Conservation (phyloP, 2,797 vertebrate genomes). For the Dermochelys coriacea region DNA sequence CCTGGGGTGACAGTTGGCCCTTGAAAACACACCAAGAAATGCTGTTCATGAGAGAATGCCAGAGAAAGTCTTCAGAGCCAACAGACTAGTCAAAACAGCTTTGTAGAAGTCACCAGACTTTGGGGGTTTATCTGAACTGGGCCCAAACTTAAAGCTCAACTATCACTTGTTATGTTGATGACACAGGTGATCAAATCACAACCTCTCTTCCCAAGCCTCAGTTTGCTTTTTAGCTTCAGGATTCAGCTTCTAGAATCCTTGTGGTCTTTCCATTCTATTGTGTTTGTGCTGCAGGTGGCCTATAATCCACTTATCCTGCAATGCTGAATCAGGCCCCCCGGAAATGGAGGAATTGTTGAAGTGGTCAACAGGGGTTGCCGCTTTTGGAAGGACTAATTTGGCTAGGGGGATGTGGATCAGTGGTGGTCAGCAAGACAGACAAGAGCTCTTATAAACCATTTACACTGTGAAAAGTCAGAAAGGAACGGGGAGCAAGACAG, state of each 20-base stretch:
- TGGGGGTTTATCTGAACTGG: neutral
- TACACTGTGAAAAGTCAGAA: neutral
- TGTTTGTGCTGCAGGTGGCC: neutral
- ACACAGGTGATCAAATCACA: rapidly evolving
- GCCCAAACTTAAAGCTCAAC: neutral
- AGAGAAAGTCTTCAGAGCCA: neutral
- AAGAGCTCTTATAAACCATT: neutral
- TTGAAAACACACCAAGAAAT: rapidly evolving
- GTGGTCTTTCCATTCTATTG: neutral
- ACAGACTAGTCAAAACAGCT: neutral
- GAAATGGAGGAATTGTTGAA: neutral
- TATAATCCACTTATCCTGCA: neutral
- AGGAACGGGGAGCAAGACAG: neutral
- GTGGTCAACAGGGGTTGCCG: neutral
- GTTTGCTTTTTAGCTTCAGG: neutral
- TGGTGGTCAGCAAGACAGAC: neutral
- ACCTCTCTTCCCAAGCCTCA: neutral
- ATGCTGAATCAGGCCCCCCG: neutral
- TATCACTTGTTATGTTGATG: neutral
- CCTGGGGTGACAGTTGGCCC: neutral
- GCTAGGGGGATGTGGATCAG: neutral
- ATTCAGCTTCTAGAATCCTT: neutral
- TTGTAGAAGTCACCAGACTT: neutral
- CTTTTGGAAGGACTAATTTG: neutral
- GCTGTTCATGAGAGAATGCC: neutral